Conservation (phyloP, 1,140 invertebrate genomes). For the Magallana ariakensis region DNA sequence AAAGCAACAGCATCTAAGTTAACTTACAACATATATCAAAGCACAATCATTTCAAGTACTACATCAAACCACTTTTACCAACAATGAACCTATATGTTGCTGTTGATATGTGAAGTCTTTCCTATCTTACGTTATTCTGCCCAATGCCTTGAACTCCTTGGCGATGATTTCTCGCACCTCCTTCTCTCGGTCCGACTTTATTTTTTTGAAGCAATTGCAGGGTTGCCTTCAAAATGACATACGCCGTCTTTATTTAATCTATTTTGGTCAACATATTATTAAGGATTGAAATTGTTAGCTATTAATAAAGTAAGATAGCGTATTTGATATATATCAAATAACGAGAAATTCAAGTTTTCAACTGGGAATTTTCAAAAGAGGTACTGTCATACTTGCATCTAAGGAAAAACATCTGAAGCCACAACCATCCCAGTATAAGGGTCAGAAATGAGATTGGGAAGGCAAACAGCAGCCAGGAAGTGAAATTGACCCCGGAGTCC, state of each 20-base stretch:
- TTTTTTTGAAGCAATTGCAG: conserved; percentile 33
- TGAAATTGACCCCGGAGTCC: conserved; percentile 39
- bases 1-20: too few species aligned
- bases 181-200: not conserved
- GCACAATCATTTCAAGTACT: too few species aligned
- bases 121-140: conserved; percentile 38
- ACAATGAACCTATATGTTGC: too few species aligned
- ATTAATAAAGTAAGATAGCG: too few species aligned
- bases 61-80: too few species aligned
- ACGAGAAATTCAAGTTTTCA: too few species aligned
- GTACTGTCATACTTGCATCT: conserved; percentile 21
- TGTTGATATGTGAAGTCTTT: too few species aligned
- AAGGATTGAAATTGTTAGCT: too few species aligned
- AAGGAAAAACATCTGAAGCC: conserved; percentile 33
- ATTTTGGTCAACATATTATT: too few species aligned
- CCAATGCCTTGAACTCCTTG: conserved; percentile 22
- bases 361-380: not conserved
- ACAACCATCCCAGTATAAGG: conserved; percentile 38
- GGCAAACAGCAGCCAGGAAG: conserved; percentile 37
- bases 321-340: too few species aligned
- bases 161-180: conserved; percentile 16
- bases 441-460: conserved; percentile 22
- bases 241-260: too few species aligned
- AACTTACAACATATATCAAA: too few species aligned
- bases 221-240: not conserved